Evolutionary conservation across 2,888 invertebrate species (phyloP).

Genomic region (Digitonthophagus gazella): DNA sequence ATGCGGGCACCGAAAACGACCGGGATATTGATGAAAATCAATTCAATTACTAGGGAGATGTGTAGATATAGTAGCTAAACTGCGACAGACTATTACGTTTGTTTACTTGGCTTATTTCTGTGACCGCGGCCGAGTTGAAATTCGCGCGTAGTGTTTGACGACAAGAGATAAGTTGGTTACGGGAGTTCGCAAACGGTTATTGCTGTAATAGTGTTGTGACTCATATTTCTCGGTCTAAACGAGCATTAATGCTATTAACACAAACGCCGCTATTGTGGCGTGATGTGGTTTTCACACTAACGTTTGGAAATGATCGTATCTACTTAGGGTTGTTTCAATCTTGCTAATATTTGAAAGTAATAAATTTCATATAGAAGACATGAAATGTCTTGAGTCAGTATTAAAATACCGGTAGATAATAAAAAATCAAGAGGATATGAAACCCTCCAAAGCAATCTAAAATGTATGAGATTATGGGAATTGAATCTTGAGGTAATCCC

Average conservation of each 20-base stretch:
- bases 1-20: background rate
- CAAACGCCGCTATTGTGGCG: background rate
- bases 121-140: background rate
- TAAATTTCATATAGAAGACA: no score
- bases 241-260: background rate
- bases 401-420: background rate
- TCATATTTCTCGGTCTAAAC: background rate
- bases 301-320: background rate
- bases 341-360: background rate
- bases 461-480: conserved; percentile 4
- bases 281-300: background rate
- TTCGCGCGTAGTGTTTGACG: conserved; percentile 3
- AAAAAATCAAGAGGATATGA: background rate
- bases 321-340: background rate
- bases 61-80: conserved; percentile 2
- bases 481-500: conserved; percentile 5
- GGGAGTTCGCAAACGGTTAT: conserved; percentile 6
- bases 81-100: conserved; percentile 8
- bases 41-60: background rate
- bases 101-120: background rate
- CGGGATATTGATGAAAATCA: background rate
- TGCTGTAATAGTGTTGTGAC: background rate
- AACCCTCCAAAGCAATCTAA: background rate
- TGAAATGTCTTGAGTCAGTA: background rate
- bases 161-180: conserved; percentile 15